A percentile compares a stretch with the other conserved stretches of the same genome.
Evolutionary conservation across 2,113 vertebrate genomes (phyloP).

Genomic region (Gyps fulvus): DNA sequence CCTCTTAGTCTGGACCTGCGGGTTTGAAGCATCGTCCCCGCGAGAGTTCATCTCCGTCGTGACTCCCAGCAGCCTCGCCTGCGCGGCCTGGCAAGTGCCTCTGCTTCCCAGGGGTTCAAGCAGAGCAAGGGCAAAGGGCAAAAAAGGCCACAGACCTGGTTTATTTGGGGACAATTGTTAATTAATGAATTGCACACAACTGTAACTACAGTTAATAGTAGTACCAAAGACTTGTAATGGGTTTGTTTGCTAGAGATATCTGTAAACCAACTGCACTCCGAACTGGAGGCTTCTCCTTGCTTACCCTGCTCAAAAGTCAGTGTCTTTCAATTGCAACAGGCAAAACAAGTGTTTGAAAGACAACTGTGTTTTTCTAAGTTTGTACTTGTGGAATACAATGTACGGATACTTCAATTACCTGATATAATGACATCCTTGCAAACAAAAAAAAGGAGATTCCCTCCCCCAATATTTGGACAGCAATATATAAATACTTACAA

Average conservation of each 20-base stretch:
- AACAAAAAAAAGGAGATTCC: background rate
- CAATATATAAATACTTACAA: constrained; percentile 66
- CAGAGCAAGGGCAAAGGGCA: background rate
- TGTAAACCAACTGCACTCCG: background rate
- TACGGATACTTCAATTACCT: constrained; percentile 26
- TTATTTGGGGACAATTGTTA: background rate
- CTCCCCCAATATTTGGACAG: background rate
- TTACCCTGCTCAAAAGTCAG: background rate
- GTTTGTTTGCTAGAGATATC: background rate
- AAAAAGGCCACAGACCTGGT: background rate
- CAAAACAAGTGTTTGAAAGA: constrained; percentile 8
- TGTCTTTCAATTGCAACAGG: background rate
- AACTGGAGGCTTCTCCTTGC: background rate
- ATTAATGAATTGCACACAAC: background rate
- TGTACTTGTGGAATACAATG: constrained; percentile 28
- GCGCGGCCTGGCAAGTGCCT: background rate
- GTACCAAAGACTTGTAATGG: background rate
- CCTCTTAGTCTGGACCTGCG: background rate
- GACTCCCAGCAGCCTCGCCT: background rate
- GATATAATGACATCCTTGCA: constrained; percentile 48
- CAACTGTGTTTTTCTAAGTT: constrained; percentile 1
- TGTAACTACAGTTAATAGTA: background rate
- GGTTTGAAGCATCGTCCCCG: accelerated
- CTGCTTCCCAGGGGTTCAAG: background rate
- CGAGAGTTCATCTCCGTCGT: background rate